Evolutionary conservation across 2,888 invertebrate genomes (phyloP).

Genomic region (Escarpia spicata): DNA sequence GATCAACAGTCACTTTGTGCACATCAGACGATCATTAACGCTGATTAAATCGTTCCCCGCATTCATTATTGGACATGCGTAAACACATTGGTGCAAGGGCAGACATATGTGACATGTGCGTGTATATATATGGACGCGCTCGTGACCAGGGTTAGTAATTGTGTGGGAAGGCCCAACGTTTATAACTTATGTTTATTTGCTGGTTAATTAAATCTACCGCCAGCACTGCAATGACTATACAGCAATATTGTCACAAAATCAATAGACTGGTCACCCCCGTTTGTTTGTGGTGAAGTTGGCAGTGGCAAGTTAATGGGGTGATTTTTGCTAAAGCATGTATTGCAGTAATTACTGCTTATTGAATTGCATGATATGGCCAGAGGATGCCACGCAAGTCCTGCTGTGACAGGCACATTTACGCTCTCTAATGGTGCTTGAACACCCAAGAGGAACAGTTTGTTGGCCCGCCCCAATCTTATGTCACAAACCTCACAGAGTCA

Average conservation of each 20-base stretch:
- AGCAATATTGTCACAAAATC: neutral
- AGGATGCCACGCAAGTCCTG: neutral
- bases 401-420: neutral
- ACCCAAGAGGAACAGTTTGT: neutral
- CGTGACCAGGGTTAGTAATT: neutral
- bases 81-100: neutral
- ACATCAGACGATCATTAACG: neutral
- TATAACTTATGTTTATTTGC: neutral
- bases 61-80: neutral
- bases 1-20: neutral
- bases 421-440: neutral
- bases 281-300: neutral
- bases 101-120: neutral
- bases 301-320: neutral
- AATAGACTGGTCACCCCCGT: neutral
- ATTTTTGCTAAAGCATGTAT: neutral
- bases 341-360: neutral
- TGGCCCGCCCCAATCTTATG: neutral
- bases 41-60: neutral
- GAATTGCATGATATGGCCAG: neutral
- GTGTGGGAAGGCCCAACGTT: neutral
- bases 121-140: neutral
- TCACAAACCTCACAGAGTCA: no score
- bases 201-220: neutral
- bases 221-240: neutral